phyloP scores from a whole-genome alignment of 2,888 invertebrate species.

The Vanessa cardui region DNA sequence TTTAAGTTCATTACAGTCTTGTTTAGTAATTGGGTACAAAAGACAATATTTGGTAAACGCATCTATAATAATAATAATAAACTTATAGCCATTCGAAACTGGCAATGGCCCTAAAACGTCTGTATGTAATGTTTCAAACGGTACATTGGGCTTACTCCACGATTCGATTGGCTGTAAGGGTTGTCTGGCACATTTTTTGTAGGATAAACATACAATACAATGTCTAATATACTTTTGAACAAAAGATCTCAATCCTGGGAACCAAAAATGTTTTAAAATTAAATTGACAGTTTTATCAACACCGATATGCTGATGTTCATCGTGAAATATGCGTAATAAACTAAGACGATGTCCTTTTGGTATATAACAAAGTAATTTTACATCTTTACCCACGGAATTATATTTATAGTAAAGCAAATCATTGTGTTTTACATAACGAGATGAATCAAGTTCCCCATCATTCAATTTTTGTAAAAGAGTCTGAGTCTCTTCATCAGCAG shows the following conservation, averaged over 20 bases:
- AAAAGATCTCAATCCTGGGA: slow-evolving; percentile 22
- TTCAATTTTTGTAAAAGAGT: slow-evolving; percentile 14
- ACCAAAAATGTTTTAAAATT: slow-evolving; percentile 19
- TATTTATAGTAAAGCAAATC: slow-evolving; percentile 34
- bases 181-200: slow-evolving; percentile 36
- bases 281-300: no score
- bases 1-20: slow-evolving; percentile 27
- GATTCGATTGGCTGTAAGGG: slow-evolving; percentile 37
- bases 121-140: slow-evolving; percentile 35
- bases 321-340: slow-evolving; percentile 34
- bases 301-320: slow-evolving; percentile 28
- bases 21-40: slow-evolving; percentile 12
- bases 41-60: no score
- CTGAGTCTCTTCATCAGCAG: slow-evolving; percentile 33
- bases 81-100: background rate
- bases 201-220: slow-evolving; percentile 29
- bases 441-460: slow-evolving; percentile 25
- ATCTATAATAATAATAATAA: no score
- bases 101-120: slow-evolving; percentile 33
- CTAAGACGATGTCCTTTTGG: slow-evolving; percentile 39
- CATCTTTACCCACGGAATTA: slow-evolving; percentile 25
- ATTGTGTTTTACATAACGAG: slow-evolving; percentile 19
- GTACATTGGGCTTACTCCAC: slow-evolving; percentile 40
- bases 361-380: slow-evolving; percentile 32
- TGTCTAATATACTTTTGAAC: slow-evolving; percentile 21